These are phyloP conservation scores for Poecilia gillii DNA, from an alignment of 2,797 vertebrate genomes.

Conservation along the genomic window DNA sequence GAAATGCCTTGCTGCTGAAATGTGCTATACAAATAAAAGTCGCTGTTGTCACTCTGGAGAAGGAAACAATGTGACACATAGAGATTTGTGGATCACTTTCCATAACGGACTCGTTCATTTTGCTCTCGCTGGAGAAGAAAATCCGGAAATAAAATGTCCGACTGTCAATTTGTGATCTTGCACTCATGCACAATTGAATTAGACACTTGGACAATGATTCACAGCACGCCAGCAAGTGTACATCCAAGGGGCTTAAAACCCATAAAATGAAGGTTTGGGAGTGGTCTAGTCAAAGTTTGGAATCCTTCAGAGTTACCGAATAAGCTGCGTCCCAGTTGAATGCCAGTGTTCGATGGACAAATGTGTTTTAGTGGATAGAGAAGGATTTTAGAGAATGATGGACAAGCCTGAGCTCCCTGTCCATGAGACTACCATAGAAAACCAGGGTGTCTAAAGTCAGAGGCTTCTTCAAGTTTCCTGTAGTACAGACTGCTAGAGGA, in stretches of 20 bases:
- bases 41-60: background rate
- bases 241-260: background rate
- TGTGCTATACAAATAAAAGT: no score
- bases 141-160: background rate
- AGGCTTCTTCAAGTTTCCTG: no score
- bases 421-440: no score
- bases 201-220: background rate
- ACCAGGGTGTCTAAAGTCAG: no score
- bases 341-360: no score
- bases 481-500: no score
- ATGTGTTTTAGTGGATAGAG: no score
- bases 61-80: background rate
- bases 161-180: background rate
- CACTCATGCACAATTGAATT: background rate
- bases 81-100: background rate
- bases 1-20: no score
- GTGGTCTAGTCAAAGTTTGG: slow-evolving; percentile 1
- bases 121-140: background rate
- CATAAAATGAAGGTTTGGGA: background rate
- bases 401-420: no score
- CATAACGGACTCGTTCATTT: background rate
- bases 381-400: no score
- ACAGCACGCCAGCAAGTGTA: background rate
- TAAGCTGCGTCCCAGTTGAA: no score
- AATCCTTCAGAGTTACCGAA: background rate